Conservation (phyloP, 2,113 vertebrate genomes). For the Egretta garzetta region DNA sequence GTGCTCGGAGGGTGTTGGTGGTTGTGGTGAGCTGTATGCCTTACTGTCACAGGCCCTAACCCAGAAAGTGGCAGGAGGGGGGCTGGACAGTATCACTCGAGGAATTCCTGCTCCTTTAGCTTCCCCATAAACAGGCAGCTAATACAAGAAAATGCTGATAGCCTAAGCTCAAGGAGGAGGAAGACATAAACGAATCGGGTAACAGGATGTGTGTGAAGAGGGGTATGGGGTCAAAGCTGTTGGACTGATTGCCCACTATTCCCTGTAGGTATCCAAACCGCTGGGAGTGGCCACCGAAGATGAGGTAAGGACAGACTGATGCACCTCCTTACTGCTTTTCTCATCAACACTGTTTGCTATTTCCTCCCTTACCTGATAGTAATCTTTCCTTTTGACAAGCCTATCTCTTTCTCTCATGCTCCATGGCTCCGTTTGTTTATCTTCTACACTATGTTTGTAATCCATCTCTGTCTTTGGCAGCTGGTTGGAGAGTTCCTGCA, state of each 20-base stretch:
- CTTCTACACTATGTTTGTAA: not conserved
- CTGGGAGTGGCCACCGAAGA: conserved; percentile 91
- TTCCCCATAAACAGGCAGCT: not conserved
- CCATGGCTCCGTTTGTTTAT: not conserved
- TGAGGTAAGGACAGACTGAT: conserved; percentile 79
- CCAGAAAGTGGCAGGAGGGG: not conserved
- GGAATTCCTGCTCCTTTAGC: not conserved
- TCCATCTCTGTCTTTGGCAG: conserved; percentile 66
- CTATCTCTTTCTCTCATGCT: not conserved
- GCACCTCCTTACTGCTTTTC: not conserved
- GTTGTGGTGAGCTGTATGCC: not conserved
- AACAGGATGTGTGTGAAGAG: rapidly evolving
- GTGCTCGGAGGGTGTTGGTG: rapidly evolving
- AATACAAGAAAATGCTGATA: not conserved
- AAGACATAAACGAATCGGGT: not conserved
- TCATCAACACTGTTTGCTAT: not conserved
- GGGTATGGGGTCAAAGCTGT: not conserved
- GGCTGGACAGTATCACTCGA: not conserved
- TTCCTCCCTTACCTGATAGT: not conserved
- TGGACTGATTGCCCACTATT: not conserved
- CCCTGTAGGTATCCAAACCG: conserved; percentile 85
- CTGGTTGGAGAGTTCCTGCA: conserved; percentile 96
- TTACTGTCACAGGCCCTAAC: not conserved
- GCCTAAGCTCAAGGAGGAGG: not conserved
- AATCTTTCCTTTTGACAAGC: not conserved